A percentile compares a stretch with the other conserved stretches of the same genome.
Conservation (phyloP, 2,888 invertebrate genomes). For the Salpingus planirostris region DNA sequence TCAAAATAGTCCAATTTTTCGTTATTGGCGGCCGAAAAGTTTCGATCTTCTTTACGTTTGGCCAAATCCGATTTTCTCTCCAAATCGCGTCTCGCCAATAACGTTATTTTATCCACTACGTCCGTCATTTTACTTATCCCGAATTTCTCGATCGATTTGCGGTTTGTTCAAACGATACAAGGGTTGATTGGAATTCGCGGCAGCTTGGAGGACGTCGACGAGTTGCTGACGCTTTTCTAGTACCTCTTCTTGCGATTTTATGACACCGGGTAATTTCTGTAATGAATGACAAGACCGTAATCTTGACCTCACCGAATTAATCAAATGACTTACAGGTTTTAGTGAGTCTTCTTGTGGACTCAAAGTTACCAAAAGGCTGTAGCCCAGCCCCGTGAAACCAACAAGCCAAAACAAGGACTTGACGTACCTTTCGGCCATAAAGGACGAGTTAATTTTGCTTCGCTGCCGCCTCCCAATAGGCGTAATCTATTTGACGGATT, state of each 20-base stretch:
- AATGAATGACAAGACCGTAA: slow-evolving; percentile 6
- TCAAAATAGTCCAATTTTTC: slow-evolving; percentile 66
- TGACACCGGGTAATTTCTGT: slow-evolving; percentile 34
- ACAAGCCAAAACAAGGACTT: slow-evolving; percentile 51
- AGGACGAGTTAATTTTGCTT: too few species aligned
- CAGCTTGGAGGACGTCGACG: slow-evolving; percentile 43
- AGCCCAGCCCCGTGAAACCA: slow-evolving; percentile 52
- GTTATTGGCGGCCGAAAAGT: slow-evolving; percentile 51
- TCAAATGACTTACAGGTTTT: too few species aligned
- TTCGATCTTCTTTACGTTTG: slow-evolving; percentile 55
- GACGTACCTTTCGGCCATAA: slow-evolving; percentile 31
- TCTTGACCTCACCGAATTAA: too few species aligned
- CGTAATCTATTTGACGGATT: slow-evolving; percentile 47
- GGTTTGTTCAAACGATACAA: slow-evolving; percentile 43
- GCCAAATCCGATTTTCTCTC: slow-evolving; percentile 58
- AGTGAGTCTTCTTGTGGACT: slow-evolving; percentile 45
- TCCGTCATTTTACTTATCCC: slow-evolving; percentile 41
- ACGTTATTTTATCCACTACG: slow-evolving; percentile 36
- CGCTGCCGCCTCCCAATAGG: slow-evolving; percentile 47
- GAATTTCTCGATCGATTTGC: slow-evolving; percentile 39
- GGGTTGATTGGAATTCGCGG: slow-evolving; percentile 42
- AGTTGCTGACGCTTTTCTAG: slow-evolving; percentile 33
- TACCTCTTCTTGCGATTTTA: slow-evolving; percentile 24
- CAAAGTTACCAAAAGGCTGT: slow-evolving; percentile 49
- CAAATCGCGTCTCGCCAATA: slow-evolving; percentile 48